These are phyloP conservation scores for Pygoscelis antarcticus DNA, from an alignment of 2,113 vertebrate genomes.

Conservation along the genomic window DNA sequence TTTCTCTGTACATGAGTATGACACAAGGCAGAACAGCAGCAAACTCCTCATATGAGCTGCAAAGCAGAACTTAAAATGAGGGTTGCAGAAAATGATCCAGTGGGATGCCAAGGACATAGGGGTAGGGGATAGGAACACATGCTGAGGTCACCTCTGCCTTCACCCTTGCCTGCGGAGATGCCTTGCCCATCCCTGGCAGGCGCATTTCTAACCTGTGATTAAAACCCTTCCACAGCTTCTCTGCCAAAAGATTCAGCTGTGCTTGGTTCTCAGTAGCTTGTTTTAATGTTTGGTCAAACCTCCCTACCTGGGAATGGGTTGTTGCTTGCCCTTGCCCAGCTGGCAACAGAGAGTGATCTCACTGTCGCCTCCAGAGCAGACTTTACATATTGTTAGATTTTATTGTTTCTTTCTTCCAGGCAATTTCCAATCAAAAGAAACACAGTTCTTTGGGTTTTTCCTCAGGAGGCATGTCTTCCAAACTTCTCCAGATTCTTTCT, in stretches of 20 bases:
- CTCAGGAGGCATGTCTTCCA: neutral
- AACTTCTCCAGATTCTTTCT: neutral
- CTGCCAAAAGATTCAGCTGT: neutral
- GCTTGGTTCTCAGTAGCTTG: neutral
- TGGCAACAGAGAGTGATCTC: neutral
- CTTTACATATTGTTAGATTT: neutral
- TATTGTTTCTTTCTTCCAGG: neutral
- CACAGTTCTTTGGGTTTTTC: neutral
- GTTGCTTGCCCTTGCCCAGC: neutral
- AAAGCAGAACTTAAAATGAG: neutral
- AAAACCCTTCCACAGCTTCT: neutral
- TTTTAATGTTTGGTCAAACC: neutral
- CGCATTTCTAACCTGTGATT: neutral
- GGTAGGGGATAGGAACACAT: neutral
- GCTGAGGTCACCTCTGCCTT: neutral
- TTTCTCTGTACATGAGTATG: neutral
- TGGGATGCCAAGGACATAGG: neutral
- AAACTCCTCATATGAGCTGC: neutral
- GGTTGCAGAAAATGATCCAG: neutral
- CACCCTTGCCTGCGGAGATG: neutral
- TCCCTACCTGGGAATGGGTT: neutral
- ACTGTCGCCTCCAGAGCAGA: neutral
- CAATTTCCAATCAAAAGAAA: neutral
- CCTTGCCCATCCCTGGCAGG: neutral
- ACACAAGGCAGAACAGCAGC: neutral